phyloP scores from a whole-genome alignment of 2,113 vertebrate species.

The Drymodes brunneopygia region DNA sequence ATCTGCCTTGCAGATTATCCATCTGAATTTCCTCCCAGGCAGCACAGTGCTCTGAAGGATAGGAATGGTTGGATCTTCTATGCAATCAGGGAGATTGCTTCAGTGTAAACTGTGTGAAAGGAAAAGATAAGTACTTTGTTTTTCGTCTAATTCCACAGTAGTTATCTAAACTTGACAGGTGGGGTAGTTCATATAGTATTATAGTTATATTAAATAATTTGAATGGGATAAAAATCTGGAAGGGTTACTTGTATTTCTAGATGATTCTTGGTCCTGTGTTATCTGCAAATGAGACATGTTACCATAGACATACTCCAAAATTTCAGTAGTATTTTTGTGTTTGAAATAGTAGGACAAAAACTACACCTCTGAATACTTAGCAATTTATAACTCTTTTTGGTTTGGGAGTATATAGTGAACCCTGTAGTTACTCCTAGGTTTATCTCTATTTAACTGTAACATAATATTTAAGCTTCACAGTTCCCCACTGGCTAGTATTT shows the following conservation, averaged over 20 bases:
- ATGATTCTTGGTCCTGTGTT: background rate
- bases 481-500: conserved; percentile 36
- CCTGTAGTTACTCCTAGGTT: conserved; percentile 29
- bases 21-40: background rate
- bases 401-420: conserved; percentile 7
- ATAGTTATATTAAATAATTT: background rate
- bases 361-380: background rate
- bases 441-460: conserved; percentile 50
- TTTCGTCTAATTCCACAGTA: background rate
- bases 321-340: conserved; percentile 4
- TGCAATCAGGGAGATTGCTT: background rate
- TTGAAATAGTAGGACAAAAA: conserved; percentile 3
- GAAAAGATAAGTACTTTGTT: background rate
- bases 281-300: background rate
- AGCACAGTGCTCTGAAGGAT: background rate
- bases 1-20: background rate
- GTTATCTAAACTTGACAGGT: background rate
- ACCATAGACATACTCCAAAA: background rate
- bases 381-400: conserved; percentile 30
- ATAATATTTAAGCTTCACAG: conserved; percentile 49
- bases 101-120: background rate
- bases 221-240: background rate
- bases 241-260: background rate
- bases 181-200: background rate
- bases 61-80: background rate